These are phyloP conservation scores for Adelphocoris suturalis DNA, from an alignment of 2,888 invertebrate species.

Conservation along the genomic window DNA sequence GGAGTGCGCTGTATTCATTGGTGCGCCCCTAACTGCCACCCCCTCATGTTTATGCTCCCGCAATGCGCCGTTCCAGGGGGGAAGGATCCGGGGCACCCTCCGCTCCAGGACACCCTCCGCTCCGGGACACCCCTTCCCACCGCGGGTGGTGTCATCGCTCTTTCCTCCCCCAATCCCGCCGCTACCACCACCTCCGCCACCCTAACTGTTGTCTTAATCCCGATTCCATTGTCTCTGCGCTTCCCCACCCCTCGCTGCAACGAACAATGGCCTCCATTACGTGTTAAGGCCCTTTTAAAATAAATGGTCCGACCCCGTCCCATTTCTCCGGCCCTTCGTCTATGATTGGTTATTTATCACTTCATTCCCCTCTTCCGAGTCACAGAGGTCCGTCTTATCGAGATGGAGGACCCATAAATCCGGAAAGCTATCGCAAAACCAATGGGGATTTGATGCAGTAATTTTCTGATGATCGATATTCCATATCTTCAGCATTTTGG, in stretches of 20 bases:
- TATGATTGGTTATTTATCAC: conserved; percentile 68
- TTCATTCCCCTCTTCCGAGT: conserved; percentile 44
- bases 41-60: conserved; percentile 70
- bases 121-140: conserved; percentile 7
- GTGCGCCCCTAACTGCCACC: conserved; percentile 40
- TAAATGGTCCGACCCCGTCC: conserved; percentile 40
- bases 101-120: no score
- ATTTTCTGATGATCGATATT: background rate
- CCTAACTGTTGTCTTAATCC: conserved; percentile 69
- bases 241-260: conserved; percentile 28
- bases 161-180: background rate
- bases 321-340: background rate
- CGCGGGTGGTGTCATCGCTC: conserved; percentile 49
- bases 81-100: background rate
- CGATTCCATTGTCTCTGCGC: conserved; percentile 66
- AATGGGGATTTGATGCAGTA: background rate
- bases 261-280: conserved; percentile 69
- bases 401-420: conserved; percentile 41
- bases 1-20: conserved; percentile 63
- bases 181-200: background rate
- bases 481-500: no score
- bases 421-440: background rate
- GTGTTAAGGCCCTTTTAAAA: conserved; percentile 67
- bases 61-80: conserved; percentile 60
- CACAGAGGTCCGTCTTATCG: conserved; percentile 26